Evolutionary conservation across 2,888 invertebrate genomes (phyloP).

Genomic region (Rapana venosa): DNA sequence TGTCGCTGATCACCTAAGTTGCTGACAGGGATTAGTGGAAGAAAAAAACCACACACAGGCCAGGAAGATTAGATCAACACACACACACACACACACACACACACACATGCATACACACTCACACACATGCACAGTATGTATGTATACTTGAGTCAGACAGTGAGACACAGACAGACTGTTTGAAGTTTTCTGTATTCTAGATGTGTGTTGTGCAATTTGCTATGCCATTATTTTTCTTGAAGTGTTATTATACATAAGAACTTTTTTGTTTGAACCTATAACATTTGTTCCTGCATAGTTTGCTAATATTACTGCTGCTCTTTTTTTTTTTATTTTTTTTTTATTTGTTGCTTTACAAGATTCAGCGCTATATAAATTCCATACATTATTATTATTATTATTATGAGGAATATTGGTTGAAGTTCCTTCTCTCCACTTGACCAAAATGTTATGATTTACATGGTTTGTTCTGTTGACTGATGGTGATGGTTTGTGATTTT

Average conservation of each 20-base stretch:
- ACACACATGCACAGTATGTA: too few species aligned
- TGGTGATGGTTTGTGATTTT: background rate
- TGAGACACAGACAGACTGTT: background rate
- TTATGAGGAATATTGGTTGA: background rate
- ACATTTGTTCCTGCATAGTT: too few species aligned
- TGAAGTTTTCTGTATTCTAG: background rate
- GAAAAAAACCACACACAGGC: background rate
- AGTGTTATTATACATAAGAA: too few species aligned
- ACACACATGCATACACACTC: too few species aligned
- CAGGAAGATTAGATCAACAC: too few species aligned
- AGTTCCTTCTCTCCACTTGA: background rate
- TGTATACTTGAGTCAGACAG: too few species aligned
- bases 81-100: too few species aligned
- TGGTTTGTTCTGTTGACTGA: background rate
- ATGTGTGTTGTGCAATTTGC: background rate
- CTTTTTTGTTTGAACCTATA: too few species aligned
- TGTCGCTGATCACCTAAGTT: too few species aligned
- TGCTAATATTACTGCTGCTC: background rate
- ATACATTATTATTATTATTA: too few species aligned
- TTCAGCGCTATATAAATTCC: too few species aligned
- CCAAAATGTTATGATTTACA: background rate
- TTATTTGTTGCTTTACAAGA: too few species aligned
- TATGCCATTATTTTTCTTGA: background rate
- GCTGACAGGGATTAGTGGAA: background rate
- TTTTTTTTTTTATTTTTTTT: background rate